A percentile compares a stretch with the other conserved stretches of the same genome.
phyloP scores from a whole-genome alignment of 2,888 invertebrate species.

The Anticlea derivata region DNA sequence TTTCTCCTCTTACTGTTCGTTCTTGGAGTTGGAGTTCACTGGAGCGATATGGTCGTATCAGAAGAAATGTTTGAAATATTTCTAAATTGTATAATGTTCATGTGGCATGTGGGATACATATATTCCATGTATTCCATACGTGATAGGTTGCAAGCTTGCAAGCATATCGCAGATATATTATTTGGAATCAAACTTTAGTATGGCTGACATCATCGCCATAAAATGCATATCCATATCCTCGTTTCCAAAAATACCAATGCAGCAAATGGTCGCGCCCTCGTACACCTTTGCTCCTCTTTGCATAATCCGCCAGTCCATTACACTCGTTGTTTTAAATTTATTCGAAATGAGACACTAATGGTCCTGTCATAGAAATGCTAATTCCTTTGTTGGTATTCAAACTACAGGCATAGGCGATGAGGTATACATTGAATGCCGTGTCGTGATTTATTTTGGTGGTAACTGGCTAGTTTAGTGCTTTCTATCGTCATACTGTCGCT shows the following conservation, averaged over 20 bases:
- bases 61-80: too few relatives aligned
- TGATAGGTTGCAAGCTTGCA: too few relatives aligned
- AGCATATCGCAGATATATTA: too few relatives aligned
- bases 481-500: too few relatives aligned
- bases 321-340: conserved; percentile 10
- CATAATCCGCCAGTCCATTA: conserved; percentile 32
- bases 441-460: conserved; percentile 1
- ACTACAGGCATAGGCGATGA: conserved; percentile 11
- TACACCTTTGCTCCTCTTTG: conserved; percentile 32
- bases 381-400: conserved; percentile 21
- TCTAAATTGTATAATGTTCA: too few relatives aligned
- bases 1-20: too few relatives aligned
- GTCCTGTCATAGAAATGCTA: conserved; percentile 16
- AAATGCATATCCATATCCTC: conserved; percentile 12
- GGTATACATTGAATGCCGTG: too few relatives aligned
- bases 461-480: too few relatives aligned
- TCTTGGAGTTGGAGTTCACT: too few relatives aligned
- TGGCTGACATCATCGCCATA: conserved; percentile 1
- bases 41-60: too few relatives aligned
- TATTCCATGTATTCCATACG: too few relatives aligned
- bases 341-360: conserved; percentile 21
- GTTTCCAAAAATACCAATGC: conserved; percentile 14
- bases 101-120: too few relatives aligned
- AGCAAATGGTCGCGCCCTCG: conserved; percentile 20
- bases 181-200: not conserved